Evolutionary conservation across 2,888 invertebrate genomes (phyloP).

Genomic region (Anoplius nigerrimus): DNA sequence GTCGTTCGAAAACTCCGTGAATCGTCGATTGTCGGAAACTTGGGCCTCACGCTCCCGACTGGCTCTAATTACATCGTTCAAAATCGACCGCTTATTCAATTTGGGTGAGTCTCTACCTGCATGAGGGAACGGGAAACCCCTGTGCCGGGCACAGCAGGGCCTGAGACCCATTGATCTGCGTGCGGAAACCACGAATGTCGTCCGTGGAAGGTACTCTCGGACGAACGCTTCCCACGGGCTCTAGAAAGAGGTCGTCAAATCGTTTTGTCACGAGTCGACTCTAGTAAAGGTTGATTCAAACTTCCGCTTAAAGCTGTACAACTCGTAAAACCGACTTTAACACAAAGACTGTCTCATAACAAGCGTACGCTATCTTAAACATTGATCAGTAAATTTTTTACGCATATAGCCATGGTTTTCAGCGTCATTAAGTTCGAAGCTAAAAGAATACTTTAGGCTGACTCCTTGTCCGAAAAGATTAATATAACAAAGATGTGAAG

Average conservation of each 20-base stretch:
- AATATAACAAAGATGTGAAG: no score
- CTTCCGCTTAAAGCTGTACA: no score
- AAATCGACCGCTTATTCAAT: conserved; percentile 2
- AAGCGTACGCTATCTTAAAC: no score
- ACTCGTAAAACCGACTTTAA: no score
- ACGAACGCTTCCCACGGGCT: conserved; percentile 82
- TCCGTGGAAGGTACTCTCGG: conserved; percentile 82
- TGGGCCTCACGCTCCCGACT: conserved; percentile 79
- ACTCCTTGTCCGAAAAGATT: no score
- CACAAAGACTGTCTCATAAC: no score
- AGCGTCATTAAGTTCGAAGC: no score
- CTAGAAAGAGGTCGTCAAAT: conserved; percentile 72
- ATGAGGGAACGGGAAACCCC: conserved; percentile 81
- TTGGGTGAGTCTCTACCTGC: conserved; percentile 73
- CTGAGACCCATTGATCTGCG: conserved; percentile 72
- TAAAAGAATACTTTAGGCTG: no score
- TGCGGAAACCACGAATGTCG: conserved; percentile 79
- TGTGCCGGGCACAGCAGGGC: conserved; percentile 83
- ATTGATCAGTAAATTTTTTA: no score
- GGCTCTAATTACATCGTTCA: conserved; percentile 73
- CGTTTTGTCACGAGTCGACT: no score
- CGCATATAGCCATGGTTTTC: no score
- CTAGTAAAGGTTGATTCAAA: no score
- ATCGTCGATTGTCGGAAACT: conserved; percentile 75
- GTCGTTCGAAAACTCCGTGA: conserved; percentile 66